phyloP scores from a whole-genome alignment of 2,797 vertebrate genomes.

The Oreortyx pictus region DNA sequence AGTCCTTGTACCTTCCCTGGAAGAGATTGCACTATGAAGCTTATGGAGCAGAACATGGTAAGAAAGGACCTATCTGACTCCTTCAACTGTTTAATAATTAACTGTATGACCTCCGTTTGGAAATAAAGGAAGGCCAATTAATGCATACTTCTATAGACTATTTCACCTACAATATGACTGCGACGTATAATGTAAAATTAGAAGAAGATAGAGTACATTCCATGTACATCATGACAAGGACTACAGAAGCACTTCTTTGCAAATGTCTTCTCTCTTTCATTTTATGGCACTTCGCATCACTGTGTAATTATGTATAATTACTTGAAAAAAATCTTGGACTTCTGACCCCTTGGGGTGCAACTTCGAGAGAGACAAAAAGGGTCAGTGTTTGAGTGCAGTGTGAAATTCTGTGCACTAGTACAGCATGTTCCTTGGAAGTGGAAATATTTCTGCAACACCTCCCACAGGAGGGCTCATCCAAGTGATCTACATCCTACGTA shows the following conservation, averaged over 20 bases:
- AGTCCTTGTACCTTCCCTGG: neutral
- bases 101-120: constrained; percentile 35
- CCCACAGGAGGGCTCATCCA: neutral
- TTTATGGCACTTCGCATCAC: constrained; percentile 45
- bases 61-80: constrained; percentile 40
- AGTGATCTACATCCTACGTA: neutral
- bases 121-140: constrained; percentile 63
- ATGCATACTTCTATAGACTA: constrained; percentile 17
- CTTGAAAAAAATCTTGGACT: constrained; percentile 52
- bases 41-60: constrained; percentile 52
- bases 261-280: constrained; percentile 55
- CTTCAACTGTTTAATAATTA: constrained; percentile 63
- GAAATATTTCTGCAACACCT: constrained; percentile 10
- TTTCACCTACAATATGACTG: neutral
- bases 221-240: constrained; percentile 10
- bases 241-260: constrained; percentile 39
- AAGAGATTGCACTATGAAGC: neutral
- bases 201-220: constrained; percentile 35
- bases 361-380: constrained; percentile 15
- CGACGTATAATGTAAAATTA: constrained; percentile 34
- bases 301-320: constrained; percentile 59
- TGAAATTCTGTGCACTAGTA: neutral
- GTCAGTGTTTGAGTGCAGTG: constrained; percentile 12
- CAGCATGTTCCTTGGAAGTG: neutral
- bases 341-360: constrained; percentile 28